A percentile compares a stretch with the other conserved stretches of the same genome.
phyloP scores from a whole-genome alignment of 2,113 vertebrate species.

The human region GRCh38 chr2:231967501-231968000 shows the following conservation, averaged over 20 bases:
- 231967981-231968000: neutral
- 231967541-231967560: neutral
- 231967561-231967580: neutral
- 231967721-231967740: constrained; percentile 23
- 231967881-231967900: too few species aligned
- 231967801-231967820: constrained; percentile 25
- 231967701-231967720: constrained; percentile 14
- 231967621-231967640: neutral
- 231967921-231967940: neutral
- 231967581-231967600: neutral
- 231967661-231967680: neutral
- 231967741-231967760: neutral
- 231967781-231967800: neutral
- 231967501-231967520: neutral
- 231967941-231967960: neutral
- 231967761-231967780: neutral
- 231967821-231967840: neutral
- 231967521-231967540: neutral
- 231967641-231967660: neutral
- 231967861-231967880: neutral
- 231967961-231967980: neutral
- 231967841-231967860: neutral
- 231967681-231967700: neutral
- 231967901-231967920: too few species aligned
- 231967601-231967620: neutral